Conservation (phyloP, 2,797 vertebrate species). For the Fringilla coelebs region DNA sequence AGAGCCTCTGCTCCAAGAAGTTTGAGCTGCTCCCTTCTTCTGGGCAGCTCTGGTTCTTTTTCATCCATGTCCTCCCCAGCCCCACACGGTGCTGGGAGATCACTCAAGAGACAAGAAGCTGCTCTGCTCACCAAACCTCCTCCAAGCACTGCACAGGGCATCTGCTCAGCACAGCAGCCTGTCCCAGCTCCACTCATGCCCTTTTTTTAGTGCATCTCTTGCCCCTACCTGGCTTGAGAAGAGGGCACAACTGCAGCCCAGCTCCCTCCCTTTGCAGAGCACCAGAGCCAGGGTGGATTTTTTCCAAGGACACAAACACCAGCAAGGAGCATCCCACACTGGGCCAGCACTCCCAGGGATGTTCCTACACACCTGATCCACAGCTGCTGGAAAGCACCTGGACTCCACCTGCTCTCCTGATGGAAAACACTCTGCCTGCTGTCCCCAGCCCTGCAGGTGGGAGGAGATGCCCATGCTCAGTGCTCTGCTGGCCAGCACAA, state of each 20-base stretch:
- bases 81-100: accelerated
- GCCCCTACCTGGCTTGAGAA: not conserved
- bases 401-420: not conserved
- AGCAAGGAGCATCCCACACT: not conserved
- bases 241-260: not conserved
- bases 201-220: not conserved
- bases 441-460: not conserved
- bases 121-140: not conserved
- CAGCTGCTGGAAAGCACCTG: not conserved
- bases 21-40: not conserved
- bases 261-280: not conserved
- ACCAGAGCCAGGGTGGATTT: not conserved
- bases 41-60: not conserved
- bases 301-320: not conserved
- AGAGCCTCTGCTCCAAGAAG: not conserved
- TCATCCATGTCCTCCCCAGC: accelerated
- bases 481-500: not conserved
- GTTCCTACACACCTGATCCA: not conserved
- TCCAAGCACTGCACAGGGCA: not conserved
- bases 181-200: accelerated
- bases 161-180: not conserved
- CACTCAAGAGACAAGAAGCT: not conserved
- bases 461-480: not conserved
- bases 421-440: accelerated
- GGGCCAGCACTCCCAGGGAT: not conserved